Base-by-base conservation (phyloP, 2,113 vertebrate species). In the Kryptolebias marmoratus region DNA sequence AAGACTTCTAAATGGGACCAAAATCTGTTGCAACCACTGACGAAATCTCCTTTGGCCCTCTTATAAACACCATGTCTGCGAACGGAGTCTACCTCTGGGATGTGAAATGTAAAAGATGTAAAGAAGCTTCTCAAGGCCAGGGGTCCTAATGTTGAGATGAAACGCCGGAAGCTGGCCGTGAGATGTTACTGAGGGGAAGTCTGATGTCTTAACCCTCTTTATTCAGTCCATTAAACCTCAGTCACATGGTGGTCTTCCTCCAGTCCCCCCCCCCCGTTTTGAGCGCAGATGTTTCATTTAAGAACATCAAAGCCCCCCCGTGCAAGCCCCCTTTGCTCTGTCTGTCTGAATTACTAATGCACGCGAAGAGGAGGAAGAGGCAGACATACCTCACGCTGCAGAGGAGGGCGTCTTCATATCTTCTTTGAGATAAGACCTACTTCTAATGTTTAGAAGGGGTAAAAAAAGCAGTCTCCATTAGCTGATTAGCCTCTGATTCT, bases 231-330 rank as follows among this genome's bases (percentile, higher is more conserved):
- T 77, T 84, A 78, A 86, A 86, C 74, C 70, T 61, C 14, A 10
- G 71, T 81, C 84, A 85, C 77, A 77, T 81, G 73, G 58, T 45
- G 18, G 71, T 28, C 64, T 48, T 60, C 69, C 39, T 27, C 15
- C 44, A 62, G 60, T 39, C 66, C 36, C 39, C 15, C 4, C 44
- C n/a, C n/a, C 36, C 14, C 52, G 31, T 42, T 16, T 11, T 12
- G 3, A 8, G 12, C 67, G 62, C 78, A 85, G 74, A 86, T 84
- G 87, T 87, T 85, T 87, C 50, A 80, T 80, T 80, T 67, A 52
- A 53, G 31, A 61, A 87, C 75, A 88, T 87, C 73, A 88, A 81
- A 72, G 61, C 44, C 11, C 9, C 30, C 27, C 30, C 27, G 3
- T 22, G 22, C 12, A 53, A 52, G 58, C 52, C 39, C 53, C 55